Conservation (phyloP, 2,797 vertebrate species). For the Chelon labrosus region DNA sequence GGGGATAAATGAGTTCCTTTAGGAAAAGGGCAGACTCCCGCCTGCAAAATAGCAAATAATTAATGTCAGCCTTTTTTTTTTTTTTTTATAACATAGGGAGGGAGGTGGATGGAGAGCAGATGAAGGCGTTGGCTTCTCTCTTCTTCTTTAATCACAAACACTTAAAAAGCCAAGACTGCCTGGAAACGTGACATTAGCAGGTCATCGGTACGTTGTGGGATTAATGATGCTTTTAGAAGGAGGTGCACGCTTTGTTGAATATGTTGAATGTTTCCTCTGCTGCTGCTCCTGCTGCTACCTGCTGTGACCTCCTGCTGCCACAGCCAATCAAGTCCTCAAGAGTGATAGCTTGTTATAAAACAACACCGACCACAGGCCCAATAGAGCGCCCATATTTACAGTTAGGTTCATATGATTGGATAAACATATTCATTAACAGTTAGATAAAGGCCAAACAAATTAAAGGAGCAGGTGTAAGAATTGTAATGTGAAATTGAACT, state of each 20-base stretch:
- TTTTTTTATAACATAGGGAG: constrained; percentile 25
- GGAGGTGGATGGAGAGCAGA: constrained; percentile 22
- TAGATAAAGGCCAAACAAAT: no score
- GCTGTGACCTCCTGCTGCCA: constrained; percentile 47
- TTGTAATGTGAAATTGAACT: no score
- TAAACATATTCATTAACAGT: no score
- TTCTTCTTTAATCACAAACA: constrained; percentile 47
- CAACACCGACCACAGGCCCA: no score
- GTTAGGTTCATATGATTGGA: no score
- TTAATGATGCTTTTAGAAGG: constrained; percentile 14
- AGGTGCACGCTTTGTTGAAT: neutral
- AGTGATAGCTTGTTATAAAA: no score
- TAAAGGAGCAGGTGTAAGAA: no score
- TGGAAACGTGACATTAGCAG: neutral
- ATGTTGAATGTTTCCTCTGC: constrained; percentile 20
- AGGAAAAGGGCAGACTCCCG: constrained; percentile 79
- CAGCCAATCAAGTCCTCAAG: neutral
- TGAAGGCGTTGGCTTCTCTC: constrained; percentile 18
- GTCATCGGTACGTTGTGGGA: neutral
- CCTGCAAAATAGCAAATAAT: constrained; percentile 82
- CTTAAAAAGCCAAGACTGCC: constrained; percentile 12
- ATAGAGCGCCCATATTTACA: no score
- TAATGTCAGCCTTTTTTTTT: constrained; percentile 70
- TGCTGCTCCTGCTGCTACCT: no score
- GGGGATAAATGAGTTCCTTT: constrained; percentile 69